Conservation (phyloP, 2,797 vertebrate genomes). For the Florisuga fusca region DNA sequence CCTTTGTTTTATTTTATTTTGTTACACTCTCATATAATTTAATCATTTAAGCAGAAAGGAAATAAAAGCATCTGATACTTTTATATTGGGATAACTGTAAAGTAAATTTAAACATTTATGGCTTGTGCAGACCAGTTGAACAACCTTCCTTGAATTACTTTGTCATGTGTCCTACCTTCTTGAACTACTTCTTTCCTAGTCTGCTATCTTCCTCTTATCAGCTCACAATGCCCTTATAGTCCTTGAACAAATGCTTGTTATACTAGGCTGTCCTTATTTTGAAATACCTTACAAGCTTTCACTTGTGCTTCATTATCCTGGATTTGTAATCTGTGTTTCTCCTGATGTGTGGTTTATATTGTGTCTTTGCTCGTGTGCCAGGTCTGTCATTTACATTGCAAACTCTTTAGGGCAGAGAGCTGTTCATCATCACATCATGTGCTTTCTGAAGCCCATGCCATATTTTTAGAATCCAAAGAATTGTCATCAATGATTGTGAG, state of each 20-base stretch:
- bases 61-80: not conserved
- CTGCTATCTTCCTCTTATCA: not conserved
- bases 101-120: not conserved
- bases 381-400: not conserved
- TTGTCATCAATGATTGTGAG: not conserved
- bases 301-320: conserved; percentile 48
- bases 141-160: conserved; percentile 12
- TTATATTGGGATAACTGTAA: conserved; percentile 2
- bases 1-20: not conserved
- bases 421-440: not conserved
- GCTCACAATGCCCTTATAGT: not conserved
- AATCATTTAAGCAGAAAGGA: not conserved
- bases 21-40: not conserved
- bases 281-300: conserved; percentile 64
- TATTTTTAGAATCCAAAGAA: conserved; percentile 32
- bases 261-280: conserved; percentile 42
- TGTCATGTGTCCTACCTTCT: not conserved
- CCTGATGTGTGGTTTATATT: not conserved
- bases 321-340: conserved; percentile 43
- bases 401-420: conserved; percentile 14
- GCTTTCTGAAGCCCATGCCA: not conserved
- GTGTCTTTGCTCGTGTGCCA: conserved; percentile 28
- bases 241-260: conserved; percentile 39
- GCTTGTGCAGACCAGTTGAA: not conserved
- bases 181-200: conserved; percentile 4